Percentiles rank a stretch among this genome's conserved stretches.
Conservation (phyloP, 2,113 vertebrate genomes). For the Machaerirhynchus nigripectus region DNA sequence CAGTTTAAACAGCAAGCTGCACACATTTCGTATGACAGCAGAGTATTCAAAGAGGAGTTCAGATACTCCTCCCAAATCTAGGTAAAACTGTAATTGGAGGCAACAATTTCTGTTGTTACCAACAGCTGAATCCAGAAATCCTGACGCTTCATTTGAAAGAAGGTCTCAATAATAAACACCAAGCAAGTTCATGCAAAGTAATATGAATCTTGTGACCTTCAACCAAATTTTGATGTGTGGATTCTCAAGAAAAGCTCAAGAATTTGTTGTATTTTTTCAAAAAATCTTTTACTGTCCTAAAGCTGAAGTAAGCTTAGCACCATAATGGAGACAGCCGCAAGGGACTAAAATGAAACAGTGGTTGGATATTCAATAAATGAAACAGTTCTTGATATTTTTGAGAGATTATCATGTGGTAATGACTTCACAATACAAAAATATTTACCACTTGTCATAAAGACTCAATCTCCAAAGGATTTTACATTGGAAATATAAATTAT, state of each 20-base stretch:
- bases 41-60: background rate
- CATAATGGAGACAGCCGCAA: fast-evolving
- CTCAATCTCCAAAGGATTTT: background rate
- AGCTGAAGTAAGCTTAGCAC: background rate
- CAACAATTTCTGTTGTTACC: background rate
- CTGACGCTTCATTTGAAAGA: background rate
- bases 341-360: background rate
- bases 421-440: background rate
- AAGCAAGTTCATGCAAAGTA: background rate
- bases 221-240: background rate
- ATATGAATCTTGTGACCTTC: background rate
- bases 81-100: background rate
- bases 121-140: background rate
- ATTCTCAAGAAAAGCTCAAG: background rate
- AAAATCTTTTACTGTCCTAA: background rate
- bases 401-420: background rate
- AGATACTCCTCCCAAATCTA: background rate
- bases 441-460: background rate
- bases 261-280: background rate
- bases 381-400: background rate
- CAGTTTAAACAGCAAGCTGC: background rate
- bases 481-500: conserved; percentile 14
- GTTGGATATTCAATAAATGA: background rate
- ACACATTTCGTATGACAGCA: fast-evolving
- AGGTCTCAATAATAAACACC: background rate